A percentile compares a stretch with the other conserved stretches of the same genome.
These are phyloP conservation scores for Leptonema lineaticorne DNA, from an alignment of 1,140 invertebrate species.

Conservation along the genomic window DNA sequence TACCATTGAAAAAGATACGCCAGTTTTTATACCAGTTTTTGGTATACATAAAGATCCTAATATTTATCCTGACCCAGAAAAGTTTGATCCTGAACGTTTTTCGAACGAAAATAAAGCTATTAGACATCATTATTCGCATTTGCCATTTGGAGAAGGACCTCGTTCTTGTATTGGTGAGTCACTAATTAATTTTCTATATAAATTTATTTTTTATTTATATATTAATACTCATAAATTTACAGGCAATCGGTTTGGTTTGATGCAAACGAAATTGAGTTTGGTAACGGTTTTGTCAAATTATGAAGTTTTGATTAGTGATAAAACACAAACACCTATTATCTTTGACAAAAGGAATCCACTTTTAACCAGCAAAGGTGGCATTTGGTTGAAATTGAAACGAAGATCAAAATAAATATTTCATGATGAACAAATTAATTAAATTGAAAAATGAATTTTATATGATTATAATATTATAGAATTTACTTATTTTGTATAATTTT, in stretches of 20 bases:
- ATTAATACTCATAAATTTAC: neutral
- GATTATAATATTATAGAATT: no score
- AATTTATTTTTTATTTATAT: neutral
- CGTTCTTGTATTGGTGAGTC: conserved; percentile 50
- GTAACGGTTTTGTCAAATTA: conserved; percentile 47
- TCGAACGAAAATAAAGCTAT: conserved; percentile 43
- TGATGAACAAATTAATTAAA: no score
- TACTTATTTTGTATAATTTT: no score
- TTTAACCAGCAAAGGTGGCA: conserved; percentile 36
- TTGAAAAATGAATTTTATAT: no score
- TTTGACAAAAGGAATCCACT: conserved; percentile 38
- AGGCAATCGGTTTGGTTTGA: conserved; percentile 45
- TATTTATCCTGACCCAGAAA: conserved; percentile 59
- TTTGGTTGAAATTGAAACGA: conserved; percentile 45
- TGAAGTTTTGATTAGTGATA: conserved; percentile 44
- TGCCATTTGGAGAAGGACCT: conserved; percentile 60
- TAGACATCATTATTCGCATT: conserved; percentile 50
- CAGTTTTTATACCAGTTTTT: conserved; percentile 41
- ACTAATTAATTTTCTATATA: neutral
- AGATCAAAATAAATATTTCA: no score
- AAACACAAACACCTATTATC: conserved; percentile 43
- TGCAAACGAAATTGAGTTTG: conserved; percentile 46
- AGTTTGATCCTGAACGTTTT: conserved; percentile 65
- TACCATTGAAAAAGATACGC: conserved; percentile 36
- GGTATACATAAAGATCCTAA: conserved; percentile 48